Evolutionary conservation across 2,888 invertebrate species (phyloP).

Genomic region (Polyploca ridens): DNA sequence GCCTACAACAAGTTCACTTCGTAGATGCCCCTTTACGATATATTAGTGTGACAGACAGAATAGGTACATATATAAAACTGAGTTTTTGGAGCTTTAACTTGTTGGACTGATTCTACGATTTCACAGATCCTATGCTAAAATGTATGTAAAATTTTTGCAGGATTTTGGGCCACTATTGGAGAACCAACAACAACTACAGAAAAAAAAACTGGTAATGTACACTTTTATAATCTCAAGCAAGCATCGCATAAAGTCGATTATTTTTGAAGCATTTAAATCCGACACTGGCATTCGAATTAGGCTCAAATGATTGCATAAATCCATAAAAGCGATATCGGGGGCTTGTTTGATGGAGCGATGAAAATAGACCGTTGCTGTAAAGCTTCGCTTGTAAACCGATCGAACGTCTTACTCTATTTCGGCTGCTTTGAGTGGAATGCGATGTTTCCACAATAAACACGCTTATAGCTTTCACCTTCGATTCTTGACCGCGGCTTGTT

Average conservation of each 20-base stretch:
- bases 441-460: constrained; percentile 66
- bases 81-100: too few species aligned
- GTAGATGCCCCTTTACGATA: too few species aligned
- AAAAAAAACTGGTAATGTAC: neutral
- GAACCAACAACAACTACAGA: too few species aligned
- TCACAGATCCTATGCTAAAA: too few species aligned
- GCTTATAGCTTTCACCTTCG: constrained; percentile 59
- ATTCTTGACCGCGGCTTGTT: constrained; percentile 49
- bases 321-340: constrained; percentile 63
- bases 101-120: too few species aligned
- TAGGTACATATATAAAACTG: too few species aligned
- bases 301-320: constrained; percentile 64
- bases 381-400: constrained; percentile 63
- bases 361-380: constrained; percentile 72
- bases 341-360: constrained; percentile 65
- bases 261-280: constrained; percentile 9
- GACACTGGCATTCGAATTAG: constrained; percentile 47
- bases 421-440: constrained; percentile 45
- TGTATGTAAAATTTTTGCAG: too few species aligned
- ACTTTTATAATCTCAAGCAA: neutral
- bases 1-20: too few species aligned
- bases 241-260: neutral
- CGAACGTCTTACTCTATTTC: constrained; percentile 73
- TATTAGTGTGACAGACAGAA: too few species aligned
- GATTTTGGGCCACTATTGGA: too few species aligned